Conservation (phyloP, 2,888 invertebrate species). For the Acrobasis suavella region DNA sequence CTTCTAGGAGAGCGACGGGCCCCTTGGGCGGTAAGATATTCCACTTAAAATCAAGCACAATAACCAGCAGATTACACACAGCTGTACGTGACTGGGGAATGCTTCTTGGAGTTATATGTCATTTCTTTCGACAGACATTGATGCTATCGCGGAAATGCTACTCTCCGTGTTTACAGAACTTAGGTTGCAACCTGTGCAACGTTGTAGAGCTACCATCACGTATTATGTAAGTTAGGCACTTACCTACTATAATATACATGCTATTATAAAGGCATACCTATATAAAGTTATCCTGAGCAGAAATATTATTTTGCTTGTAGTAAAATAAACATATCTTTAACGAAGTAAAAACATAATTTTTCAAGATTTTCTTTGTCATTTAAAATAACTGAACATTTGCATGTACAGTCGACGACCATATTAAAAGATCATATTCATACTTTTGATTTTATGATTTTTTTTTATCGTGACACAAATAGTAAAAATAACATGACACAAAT, state of each 20-base stretch:
- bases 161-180: slow-evolving; percentile 10
- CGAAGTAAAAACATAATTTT: no score
- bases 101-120: slow-evolving; percentile 53
- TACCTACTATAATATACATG: neutral
- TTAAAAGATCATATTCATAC: no score
- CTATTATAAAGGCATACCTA: neutral
- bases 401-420: no score
- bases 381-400: no score
- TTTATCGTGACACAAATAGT: no score
- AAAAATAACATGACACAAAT: no score
- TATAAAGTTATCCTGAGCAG: no score
- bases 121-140: slow-evolving; percentile 41
- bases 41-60: slow-evolving; percentile 48
- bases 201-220: neutral
- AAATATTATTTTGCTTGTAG: no score
- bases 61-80: slow-evolving; percentile 53
- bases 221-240: neutral
- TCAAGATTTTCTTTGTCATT: no score
- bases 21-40: slow-evolving; percentile 48
- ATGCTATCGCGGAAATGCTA: slow-evolving; percentile 38
- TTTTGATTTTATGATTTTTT: no score
- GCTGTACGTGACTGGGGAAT: slow-evolving; percentile 57
- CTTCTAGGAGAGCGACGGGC: slow-evolving; percentile 40
- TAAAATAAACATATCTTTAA: no score
- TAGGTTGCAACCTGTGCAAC: neutral